phyloP scores from a whole-genome alignment of 35 echinoderm and acorn worm species.

The Heliocidaris erythrogramma region DNA sequence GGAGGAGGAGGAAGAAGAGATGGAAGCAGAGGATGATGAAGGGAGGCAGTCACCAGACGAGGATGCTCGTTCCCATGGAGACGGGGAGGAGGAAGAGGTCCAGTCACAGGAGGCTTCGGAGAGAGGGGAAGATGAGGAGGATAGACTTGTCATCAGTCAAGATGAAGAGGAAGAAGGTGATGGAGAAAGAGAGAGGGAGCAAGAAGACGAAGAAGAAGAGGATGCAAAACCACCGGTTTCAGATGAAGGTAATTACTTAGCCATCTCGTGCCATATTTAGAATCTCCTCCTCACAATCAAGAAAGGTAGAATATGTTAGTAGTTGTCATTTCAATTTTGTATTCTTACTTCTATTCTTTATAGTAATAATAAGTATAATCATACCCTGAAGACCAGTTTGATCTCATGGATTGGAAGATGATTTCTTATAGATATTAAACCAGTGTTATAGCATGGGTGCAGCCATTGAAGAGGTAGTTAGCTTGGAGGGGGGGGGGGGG shows the following conservation, averaged over 20 bases:
- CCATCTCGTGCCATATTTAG: not conserved
- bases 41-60: not conserved
- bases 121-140: not conserved
- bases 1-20: slow-evolving; percentile 43
- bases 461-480: too few species aligned
- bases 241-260: not conserved
- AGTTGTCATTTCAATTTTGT: too few species aligned
- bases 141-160: slow-evolving; percentile 30
- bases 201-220: slow-evolving; percentile 5
- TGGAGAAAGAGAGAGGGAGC: slow-evolving; percentile 26
- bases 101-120: slow-evolving; percentile 9
- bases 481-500: too few species aligned
- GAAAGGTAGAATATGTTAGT: not conserved
- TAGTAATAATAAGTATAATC: too few species aligned
- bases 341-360: not conserved
- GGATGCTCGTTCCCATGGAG: not conserved
- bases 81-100: slow-evolving; percentile 30
- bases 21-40: slow-evolving; percentile 39
- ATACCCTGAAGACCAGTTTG: too few species aligned
- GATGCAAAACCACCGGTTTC: not conserved
- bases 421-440: too few species aligned
- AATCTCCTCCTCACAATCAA: too few species aligned
- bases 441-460: too few species aligned
- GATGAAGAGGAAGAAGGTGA: slow-evolving; percentile 43
- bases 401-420: too few species aligned